These are phyloP conservation scores for Apodemus agrarius DNA, from an alignment of 2,797 vertebrate species.

Conservation along the genomic window DNA sequence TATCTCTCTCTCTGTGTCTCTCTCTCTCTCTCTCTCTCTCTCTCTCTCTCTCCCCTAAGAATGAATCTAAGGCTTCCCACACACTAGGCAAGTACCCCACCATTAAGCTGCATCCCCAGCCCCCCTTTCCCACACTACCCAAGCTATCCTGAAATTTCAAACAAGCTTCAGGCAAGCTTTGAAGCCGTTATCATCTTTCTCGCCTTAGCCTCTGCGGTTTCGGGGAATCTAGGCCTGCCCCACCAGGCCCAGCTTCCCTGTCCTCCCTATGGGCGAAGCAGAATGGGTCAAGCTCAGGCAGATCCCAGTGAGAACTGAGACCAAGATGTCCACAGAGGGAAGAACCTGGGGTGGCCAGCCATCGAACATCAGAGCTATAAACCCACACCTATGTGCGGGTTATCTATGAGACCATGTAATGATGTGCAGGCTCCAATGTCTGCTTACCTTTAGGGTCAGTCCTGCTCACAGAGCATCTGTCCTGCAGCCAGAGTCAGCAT, in stretches of 20 bases:
- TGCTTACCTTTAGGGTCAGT: background rate
- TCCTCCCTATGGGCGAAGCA: background rate
- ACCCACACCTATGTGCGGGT: background rate
- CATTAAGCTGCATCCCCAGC: background rate
- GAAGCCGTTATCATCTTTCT: too few relatives aligned
- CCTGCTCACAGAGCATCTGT: background rate
- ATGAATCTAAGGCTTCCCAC: background rate
- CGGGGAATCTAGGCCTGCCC: background rate
- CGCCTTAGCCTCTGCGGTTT: background rate
- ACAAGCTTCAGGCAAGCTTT: background rate
- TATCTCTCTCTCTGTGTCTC: background rate
- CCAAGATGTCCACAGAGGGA: background rate
- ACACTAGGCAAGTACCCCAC: background rate
- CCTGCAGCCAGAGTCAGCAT: too few relatives aligned
- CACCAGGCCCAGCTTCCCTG: background rate
- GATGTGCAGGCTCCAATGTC: background rate
- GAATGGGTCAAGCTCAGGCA: background rate
- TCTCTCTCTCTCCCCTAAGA: background rate
- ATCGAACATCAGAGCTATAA: background rate
- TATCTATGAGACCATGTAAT: background rate
- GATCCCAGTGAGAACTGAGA: background rate
- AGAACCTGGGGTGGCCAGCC: background rate
- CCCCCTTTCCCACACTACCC: background rate
- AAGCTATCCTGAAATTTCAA: background rate
- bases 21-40: background rate